Base-by-base conservation (phyloP, 2,797 vertebrate species). In the Sebastes melanostomus region DNA sequence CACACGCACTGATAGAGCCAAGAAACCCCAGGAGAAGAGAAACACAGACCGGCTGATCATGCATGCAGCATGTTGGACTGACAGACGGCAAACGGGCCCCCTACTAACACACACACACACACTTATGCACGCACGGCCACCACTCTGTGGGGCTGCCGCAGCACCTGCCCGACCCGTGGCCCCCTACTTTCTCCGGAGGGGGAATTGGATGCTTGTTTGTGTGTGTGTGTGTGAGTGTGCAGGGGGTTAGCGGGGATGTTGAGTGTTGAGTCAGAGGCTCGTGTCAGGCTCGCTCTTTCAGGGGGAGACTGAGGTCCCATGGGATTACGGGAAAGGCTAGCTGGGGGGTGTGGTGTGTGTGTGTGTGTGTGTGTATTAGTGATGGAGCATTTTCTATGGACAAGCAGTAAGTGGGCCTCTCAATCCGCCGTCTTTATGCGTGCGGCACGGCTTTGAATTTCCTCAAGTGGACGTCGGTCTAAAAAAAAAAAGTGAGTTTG, bases 101-200 rank as follows among this genome's bases (percentile, higher is more conserved):
- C 77, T 55, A 38, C 70, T n/a, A 70, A 72, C 65, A 62, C 74
- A 71, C 72, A 71, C 66, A 46, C 84, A 76, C 75, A 56, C 75
- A 77, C 63, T 56, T 59, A 59, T 20, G 46, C 46, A 67, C 10
- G 4, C 80, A 72, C 59, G 68, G 61, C 20, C 55, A 67, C 27
- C 29, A 75, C 73, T 77, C 83, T 81, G 36, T 85, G 77, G 71
- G 65, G 34, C 82, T 83, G 75, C 77, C 42, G 42, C 76, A 92
- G 94, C 94, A 95, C 94, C 95, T 97, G 96, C 95, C 91, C 67
- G 75, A 82, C 86, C 86, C 78, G 86, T 80, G 87, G 82, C 89
- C 91, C 80, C 73, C 62, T 66, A 79, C 84, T 78, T 84, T 88
- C 60, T 81, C 74, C 22, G 66, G 10, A 38, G 20, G 54, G n/a